phyloP scores from a whole-genome alignment of 2,797 vertebrate genomes.

The Acrocephalus scirpaceus region DNA sequence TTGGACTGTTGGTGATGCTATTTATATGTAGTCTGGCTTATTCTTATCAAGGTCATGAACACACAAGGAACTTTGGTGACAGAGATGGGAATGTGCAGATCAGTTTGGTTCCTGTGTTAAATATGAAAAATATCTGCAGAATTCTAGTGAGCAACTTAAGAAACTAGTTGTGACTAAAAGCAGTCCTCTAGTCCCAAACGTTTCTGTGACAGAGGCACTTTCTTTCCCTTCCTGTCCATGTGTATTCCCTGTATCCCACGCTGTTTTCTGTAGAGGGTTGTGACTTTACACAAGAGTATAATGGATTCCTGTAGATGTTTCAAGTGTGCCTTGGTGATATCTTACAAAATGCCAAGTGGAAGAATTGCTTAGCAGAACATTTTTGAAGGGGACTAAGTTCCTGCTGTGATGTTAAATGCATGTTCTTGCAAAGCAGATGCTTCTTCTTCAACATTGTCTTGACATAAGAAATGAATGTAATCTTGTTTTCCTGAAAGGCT shows the following conservation, averaged over 20 bases:
- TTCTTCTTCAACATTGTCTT: not conserved
- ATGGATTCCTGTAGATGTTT: not conserved
- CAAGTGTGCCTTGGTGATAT: not conserved
- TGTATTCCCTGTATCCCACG: not conserved
- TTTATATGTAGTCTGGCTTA: not conserved
- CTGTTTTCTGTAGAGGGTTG: not conserved
- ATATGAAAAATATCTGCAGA: not conserved
- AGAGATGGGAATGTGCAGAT: not conserved
- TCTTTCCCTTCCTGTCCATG: not conserved
- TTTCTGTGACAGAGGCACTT: not conserved
- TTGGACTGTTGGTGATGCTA: not conserved
- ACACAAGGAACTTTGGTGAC: not conserved
- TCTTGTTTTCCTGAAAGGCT: not conserved
- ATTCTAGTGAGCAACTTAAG: not conserved
- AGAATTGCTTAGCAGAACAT: not conserved
- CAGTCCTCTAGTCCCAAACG: not conserved
- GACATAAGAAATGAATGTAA: not conserved
- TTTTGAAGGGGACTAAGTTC: not conserved
- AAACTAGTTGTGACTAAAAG: not conserved
- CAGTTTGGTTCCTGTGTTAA: not conserved
- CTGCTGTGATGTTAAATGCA: not conserved
- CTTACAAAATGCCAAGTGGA: not conserved
- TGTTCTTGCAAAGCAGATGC: not conserved
- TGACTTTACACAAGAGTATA: not conserved
- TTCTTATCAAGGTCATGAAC: not conserved